phyloP scores from a whole-genome alignment of 2,113 vertebrate genomes.

The Synodontis membranacea region DNA sequence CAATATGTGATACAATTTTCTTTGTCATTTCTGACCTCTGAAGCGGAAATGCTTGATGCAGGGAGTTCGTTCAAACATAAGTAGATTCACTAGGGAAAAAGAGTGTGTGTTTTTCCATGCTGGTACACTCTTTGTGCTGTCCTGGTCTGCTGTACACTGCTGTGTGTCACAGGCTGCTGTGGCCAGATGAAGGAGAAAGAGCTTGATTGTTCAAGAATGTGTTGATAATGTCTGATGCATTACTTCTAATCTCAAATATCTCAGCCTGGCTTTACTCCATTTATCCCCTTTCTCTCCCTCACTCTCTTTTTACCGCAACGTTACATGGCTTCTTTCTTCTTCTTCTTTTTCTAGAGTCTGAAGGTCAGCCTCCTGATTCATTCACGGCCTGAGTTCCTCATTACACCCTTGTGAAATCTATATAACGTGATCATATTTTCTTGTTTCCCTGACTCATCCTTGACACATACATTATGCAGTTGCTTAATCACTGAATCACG shows the following conservation, averaged over 20 bases:
- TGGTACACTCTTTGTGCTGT: conserved; percentile 42
- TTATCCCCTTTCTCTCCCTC: not conserved
- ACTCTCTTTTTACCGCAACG: not conserved
- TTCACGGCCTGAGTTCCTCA: not conserved
- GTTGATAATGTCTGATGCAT: conserved; percentile 13
- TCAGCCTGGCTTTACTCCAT: not conserved
- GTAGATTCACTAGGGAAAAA: not conserved
- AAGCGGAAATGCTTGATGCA: conserved; percentile 8
- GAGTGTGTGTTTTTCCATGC: not conserved
- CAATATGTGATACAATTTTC: too few relatives aligned
- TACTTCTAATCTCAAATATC: conserved; percentile 16
- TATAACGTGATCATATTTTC: conserved; percentile 4
- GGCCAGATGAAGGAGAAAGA: conserved; percentile 23
- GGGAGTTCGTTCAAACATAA: conserved; percentile 1
- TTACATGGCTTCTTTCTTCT: not conserved
- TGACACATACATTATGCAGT: not conserved
- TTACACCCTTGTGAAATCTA: conserved; percentile 12
- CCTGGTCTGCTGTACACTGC: conserved; percentile 16
- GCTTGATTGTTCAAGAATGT: conserved; percentile 39
- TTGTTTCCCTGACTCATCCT: conserved; percentile 17
- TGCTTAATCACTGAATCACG: conserved; percentile 21
- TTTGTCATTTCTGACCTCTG: conserved; percentile 2
- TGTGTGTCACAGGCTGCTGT: conserved; percentile 22
- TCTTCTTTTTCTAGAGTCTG: not conserved
- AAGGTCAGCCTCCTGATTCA: conserved; percentile 23